phyloP scores from a whole-genome alignment of 2,113 vertebrate genomes.

The Opisthocomus hoazin region DNA sequence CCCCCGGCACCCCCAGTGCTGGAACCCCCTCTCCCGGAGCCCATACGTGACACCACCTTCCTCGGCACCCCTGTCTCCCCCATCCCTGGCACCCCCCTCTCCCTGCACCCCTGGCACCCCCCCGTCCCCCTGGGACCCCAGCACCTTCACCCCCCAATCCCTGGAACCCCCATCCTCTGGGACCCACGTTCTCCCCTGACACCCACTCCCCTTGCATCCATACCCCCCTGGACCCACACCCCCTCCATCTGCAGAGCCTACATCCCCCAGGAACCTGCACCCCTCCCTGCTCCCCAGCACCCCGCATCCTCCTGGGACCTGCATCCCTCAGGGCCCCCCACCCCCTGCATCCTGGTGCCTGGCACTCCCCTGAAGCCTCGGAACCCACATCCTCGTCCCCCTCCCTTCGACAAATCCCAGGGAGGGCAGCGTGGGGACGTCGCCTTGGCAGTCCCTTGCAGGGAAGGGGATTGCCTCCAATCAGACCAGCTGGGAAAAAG shows the following conservation, averaged over 20 bases:
- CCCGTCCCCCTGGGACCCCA: too few relatives aligned
- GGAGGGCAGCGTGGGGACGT: neutral
- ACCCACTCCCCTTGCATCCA: neutral
- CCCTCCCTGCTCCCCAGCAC: neutral
- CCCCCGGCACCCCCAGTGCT: neutral
- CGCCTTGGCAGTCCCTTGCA: neutral
- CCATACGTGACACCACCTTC: fast-evolving
- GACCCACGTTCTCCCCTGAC: fast-evolving
- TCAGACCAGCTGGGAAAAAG: neutral
- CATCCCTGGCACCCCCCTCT: too few relatives aligned
- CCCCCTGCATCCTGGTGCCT: neutral
- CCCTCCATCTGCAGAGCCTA: neutral
- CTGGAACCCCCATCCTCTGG: too few relatives aligned
- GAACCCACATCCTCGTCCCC: neutral
- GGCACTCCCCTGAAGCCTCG: neutral
- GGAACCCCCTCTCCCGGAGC: fast-evolving
- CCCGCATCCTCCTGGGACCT: neutral
- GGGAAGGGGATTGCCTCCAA: neutral
- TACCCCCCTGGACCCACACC: too few relatives aligned
- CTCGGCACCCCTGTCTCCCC: neutral
- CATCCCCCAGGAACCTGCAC: too few relatives aligned
- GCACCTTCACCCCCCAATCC: fast-evolving
- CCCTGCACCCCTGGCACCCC: neutral
- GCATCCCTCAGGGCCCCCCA: neutral
- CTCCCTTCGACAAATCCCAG: fast-evolving